A percentile compares a stretch with the other conserved stretches of the same genome.
Evolutionary conservation across 2,888 invertebrate genomes (phyloP).

Genomic region (Andrena marginata): DNA sequence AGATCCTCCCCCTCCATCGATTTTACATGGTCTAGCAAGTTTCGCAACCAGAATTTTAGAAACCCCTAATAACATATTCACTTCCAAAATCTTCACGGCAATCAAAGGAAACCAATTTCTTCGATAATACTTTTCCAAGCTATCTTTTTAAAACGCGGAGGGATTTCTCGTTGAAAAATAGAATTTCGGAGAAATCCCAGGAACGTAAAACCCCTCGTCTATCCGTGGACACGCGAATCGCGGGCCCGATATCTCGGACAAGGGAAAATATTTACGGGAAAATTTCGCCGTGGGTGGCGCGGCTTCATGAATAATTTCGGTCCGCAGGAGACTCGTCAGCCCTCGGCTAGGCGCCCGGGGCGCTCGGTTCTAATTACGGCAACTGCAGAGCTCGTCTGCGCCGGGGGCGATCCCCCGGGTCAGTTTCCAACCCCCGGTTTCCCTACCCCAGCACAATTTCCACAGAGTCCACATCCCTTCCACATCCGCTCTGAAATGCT

Average conservation of each 20-base stretch:
- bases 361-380: slow-evolving; percentile 85
- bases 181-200: background rate
- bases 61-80: too few relatives aligned
- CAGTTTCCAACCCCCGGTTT: slow-evolving; percentile 76
- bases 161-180: background rate
- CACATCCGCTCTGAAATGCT: slow-evolving; percentile 70
- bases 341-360: slow-evolving; percentile 78
- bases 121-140: background rate
- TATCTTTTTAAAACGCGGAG: background rate
- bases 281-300: slow-evolving; percentile 80
- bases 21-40: too few relatives aligned
- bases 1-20: too few relatives aligned
- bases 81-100: too few relatives aligned
- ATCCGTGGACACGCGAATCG: slow-evolving; percentile 26
- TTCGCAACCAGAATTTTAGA: too few relatives aligned
- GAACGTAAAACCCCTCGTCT: background rate
- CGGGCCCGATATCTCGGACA: slow-evolving; percentile 71
- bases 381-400: slow-evolving; percentile 82
- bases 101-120: background rate
- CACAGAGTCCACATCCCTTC: slow-evolving; percentile 70
- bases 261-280: slow-evolving; percentile 84
- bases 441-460: slow-evolving; percentile 73
- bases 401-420: slow-evolving; percentile 77
- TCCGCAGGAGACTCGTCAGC: slow-evolving; percentile 84
- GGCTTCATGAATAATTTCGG: slow-evolving; percentile 85